These are phyloP conservation scores for Turritopsis dohrnii DNA, from an alignment of 30 jellyfish, hydroid and myxozoan species.

Conservation along the genomic window DNA sequence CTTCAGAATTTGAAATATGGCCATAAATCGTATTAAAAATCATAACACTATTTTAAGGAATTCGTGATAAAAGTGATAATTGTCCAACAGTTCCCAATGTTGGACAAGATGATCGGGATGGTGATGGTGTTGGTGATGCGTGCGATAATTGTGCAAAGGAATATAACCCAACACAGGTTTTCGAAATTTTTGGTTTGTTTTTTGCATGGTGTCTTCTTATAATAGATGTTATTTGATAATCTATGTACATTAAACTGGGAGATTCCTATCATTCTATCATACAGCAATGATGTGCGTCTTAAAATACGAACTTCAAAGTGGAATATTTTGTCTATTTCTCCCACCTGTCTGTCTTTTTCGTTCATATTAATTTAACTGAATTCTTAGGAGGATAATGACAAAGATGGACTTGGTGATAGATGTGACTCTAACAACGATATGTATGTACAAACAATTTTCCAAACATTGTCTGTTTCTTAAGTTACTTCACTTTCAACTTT, in stretches of 20 bases:
- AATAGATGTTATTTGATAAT: neutral
- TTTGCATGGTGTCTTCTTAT: neutral
- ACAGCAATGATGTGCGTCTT: no score
- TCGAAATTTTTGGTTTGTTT: slow-evolving; percentile 4
- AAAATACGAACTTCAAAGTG: no score
- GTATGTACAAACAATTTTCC: slow-evolving; percentile 47
- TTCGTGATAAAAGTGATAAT: slow-evolving; percentile 79
- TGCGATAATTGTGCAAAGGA: slow-evolving; percentile 87
- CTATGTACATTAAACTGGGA: no score
- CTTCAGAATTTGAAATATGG: neutral
- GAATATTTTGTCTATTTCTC: no score
- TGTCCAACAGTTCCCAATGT: slow-evolving; percentile 64
- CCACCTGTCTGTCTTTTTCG: no score
- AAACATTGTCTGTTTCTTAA: no score
- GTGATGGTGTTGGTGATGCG: slow-evolving; percentile 83
- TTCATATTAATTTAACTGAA: no score
- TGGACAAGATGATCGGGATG: slow-evolving; percentile 76
- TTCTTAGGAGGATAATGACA: slow-evolving; percentile 67
- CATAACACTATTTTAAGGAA: slow-evolving; percentile 37
- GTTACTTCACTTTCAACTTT: no score
- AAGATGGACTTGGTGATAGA: slow-evolving; percentile 85
- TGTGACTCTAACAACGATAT: slow-evolving; percentile 91
- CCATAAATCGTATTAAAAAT: neutral
- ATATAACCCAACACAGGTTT: slow-evolving; percentile 89
- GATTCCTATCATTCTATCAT: no score